Evolutionary conservation across 2,797 vertebrate species (phyloP), one percentile per base, ranked within the genome.

Genomic region (Lagothrix lagotricha): DNA sequence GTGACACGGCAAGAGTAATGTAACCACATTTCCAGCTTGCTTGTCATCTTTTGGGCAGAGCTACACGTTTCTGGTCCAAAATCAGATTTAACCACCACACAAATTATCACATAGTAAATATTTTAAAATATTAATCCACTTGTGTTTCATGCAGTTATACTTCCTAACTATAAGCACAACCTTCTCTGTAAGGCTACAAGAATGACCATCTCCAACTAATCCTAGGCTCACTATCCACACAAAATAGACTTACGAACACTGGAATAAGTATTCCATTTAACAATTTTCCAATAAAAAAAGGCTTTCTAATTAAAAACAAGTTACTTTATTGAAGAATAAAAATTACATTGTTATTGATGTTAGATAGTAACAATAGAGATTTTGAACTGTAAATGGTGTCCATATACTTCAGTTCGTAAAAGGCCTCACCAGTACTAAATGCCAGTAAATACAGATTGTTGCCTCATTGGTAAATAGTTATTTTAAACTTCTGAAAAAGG

Each of bases 41-140:
- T 86, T 91, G 70, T 80, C n/a, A 92, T 50, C 46, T 93, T 96
- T 93, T 54, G 52, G 64, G 39, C 44, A 96, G 12, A 64, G 72
- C 33, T 46, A 90, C 12, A 26, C 4, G 79, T 46, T 85, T 70
- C 73, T 82, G 54, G 44, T 48, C 96, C 30, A 81, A 93, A 96
- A 90, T n/a, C 39, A 46, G 46, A 95, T 84, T 88, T 70, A 91
- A 85, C 44, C 17, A 84, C n/a, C 26, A 96, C 57, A 89, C 28
- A 92, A 93, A 76, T 81, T 96, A 91, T 57, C 77, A 94, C 17
- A 58, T 4, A 92, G 36, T 54, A 82, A 93, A 8, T 73, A 90
- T 10, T 88, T 61, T 46, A 64, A 94, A 85, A 88, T 85, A 89
- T 39, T 54, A 93, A 83, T 28, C 33, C 10, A 87, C 41, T 80